Base-by-base conservation (phyloP, 2,797 vertebrate species). In the Aselliscus stoliczkanus region DNA sequence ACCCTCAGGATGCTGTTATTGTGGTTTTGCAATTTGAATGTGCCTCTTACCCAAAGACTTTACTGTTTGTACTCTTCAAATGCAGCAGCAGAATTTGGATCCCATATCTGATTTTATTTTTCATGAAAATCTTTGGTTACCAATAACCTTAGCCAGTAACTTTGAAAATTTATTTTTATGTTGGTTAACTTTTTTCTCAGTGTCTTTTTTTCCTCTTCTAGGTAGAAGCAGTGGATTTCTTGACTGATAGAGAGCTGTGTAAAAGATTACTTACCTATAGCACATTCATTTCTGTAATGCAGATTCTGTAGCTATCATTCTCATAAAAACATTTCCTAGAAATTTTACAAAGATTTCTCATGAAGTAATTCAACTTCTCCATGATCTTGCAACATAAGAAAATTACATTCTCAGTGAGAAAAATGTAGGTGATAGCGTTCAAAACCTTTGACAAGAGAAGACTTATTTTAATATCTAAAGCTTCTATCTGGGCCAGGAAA, bases 321-420 rank as follows among this genome's bases (percentile, higher is more conserved):
- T 95, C 58, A 87, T 65, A 42, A 89, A 90, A 94, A 86, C 69
- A 60, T 80, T 88, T 93, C 65, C 31, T 92, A 62, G 56, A 42
- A 86, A 83, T 39, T 42, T 93, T 64, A 83, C 18, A 17, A 64
- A 77, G 4, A 34, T 34, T 83, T 92, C 44, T 94, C 27, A 44
- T 81, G 34, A 88, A 88, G 50, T 56, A 95, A 64, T 25, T 88
- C 60, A 81, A 34, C 37, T 91, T 76, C 34, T 93, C 37, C 31
- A 67, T 34, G 62, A 23, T 67, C 52, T 93, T 81, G n/a, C 7
- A 73, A 20, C 88, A 54, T 70, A 60, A 86, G 21, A 93, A 72
- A 60, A 81, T 81, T 64, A 12, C 21, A 81, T 62, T 82, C 44
- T 73, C 50, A 75, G 34, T 75, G 29, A 90, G 34, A n/a, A 75